phyloP scores from a whole-genome alignment of 2,113 vertebrate genomes.

The Psilopogon haemacephalus region DNA sequence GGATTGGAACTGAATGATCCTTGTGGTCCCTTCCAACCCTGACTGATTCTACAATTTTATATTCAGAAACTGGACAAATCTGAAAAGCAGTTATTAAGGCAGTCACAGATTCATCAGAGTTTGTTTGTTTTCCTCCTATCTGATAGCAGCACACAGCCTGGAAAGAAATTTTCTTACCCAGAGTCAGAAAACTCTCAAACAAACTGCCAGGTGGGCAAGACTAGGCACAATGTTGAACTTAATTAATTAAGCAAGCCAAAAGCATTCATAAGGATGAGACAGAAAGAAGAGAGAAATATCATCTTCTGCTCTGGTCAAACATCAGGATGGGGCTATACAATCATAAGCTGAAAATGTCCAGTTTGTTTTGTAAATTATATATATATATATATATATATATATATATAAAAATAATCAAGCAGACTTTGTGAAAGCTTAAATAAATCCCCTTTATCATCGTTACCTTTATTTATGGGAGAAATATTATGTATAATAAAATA shows the following conservation, averaged over 20 bases:
- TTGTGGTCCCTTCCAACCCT: too few relatives aligned
- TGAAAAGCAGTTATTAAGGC: neutral
- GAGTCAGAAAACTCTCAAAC: neutral
- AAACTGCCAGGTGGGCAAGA: neutral
- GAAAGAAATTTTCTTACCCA: neutral
- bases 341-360: neutral
- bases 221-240: neutral
- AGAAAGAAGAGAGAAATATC: neutral
- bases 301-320: neutral
- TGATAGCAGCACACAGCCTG: neutral
- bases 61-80: neutral
- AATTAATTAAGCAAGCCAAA: neutral
- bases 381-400: too few relatives aligned
- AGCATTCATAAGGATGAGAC: neutral
- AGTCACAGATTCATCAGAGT: neutral
- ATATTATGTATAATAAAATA: neutral
- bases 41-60: neutral
- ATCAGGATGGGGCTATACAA: neutral
- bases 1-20: too few relatives aligned
- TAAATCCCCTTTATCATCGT: neutral
- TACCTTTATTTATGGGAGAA: neutral
- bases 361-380: neutral
- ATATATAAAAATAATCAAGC: too few relatives aligned
- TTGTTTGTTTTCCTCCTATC: neutral
- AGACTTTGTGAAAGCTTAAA: neutral